A percentile compares a stretch with the other conserved stretches of the same genome.
These are phyloP conservation scores for Drosophila prostipennis DNA, from an alignment of 2,888 invertebrate genomes.

Conservation along the genomic window DNA sequence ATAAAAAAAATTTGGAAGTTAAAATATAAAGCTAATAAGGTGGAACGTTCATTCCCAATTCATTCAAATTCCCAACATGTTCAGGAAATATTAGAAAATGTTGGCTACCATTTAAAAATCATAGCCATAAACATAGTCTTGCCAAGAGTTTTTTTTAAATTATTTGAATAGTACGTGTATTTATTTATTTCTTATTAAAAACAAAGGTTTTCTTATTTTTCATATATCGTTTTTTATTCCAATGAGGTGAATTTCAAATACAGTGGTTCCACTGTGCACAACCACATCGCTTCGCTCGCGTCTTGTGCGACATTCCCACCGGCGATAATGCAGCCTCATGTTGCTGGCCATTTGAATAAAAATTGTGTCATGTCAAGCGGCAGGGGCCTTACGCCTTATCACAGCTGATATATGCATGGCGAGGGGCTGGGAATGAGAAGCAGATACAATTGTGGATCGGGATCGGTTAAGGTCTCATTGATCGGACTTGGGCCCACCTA, in stretches of 20 bases:
- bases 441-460: conserved; percentile 36
- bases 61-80: not conserved
- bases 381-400: conserved; percentile 60
- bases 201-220: too few species aligned
- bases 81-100: too few species aligned
- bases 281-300: conserved; percentile 17
- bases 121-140: too few species aligned
- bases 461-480: conserved; percentile 44
- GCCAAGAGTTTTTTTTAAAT: too few species aligned
- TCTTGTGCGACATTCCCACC: conserved; percentile 78
- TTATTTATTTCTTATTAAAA: too few species aligned
- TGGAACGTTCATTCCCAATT: too few species aligned
- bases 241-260: not conserved
- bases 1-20: not conserved
- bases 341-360: conserved; percentile 76
- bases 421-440: conserved; percentile 3
- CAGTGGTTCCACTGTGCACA: conserved; percentile 21
- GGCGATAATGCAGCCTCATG: conserved; percentile 69
- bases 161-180: too few species aligned
- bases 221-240: too few species aligned
- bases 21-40: too few species aligned
- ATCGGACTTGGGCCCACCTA: conserved; percentile 48
- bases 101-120: too few species aligned
- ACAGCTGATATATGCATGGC: conserved; percentile 33
- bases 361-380: conserved; percentile 74